Percentiles rank a stretch among this genome's conserved stretches.
These are phyloP conservation scores for Camptogramma bilineatum DNA, from an alignment of 2,888 invertebrate species.

Conservation along the genomic window DNA sequence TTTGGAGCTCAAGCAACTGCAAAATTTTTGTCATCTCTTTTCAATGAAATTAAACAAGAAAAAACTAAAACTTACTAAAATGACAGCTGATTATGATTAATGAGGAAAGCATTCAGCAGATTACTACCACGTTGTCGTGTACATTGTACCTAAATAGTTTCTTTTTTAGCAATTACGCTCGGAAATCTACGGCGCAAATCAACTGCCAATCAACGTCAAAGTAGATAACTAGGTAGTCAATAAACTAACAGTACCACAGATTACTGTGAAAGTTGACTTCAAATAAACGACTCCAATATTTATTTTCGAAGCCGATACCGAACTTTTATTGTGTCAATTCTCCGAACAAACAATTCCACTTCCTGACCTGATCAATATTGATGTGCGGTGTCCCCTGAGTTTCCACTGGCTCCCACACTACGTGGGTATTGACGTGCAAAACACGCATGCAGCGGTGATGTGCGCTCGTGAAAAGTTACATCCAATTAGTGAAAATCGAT, in stretches of 20 bases:
- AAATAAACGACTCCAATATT: slow-evolving; percentile 8
- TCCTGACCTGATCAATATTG: slow-evolving; percentile 31
- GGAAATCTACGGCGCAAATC: neutral
- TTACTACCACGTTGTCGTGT: too few relatives aligned
- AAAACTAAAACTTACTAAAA: too few relatives aligned
- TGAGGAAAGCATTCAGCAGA: too few relatives aligned
- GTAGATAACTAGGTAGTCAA: slow-evolving; percentile 1
- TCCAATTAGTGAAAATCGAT: slow-evolving; percentile 78
- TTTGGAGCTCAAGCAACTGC: too few relatives aligned
- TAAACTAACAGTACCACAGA: neutral
- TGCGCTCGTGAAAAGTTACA: slow-evolving; percentile 73
- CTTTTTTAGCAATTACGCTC: neutral
- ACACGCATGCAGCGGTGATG: slow-evolving; percentile 51
- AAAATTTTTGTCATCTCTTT: too few relatives aligned
- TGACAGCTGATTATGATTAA: too few relatives aligned
- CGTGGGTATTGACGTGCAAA: slow-evolving; percentile 41
- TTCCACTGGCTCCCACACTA: slow-evolving; percentile 23
- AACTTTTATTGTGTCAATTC: slow-evolving; percentile 26
- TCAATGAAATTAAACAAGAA: too few relatives aligned
- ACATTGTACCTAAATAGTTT: too few relatives aligned
- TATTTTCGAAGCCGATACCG: slow-evolving; percentile 9
- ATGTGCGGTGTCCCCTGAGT: slow-evolving; percentile 27
- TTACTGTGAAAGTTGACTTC: neutral
- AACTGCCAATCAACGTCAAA: neutral
- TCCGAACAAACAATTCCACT: slow-evolving; percentile 25